These are phyloP conservation scores for Notoglanidium macrostoma DNA, from an alignment of 2,797 vertebrate genomes.

Conservation along the genomic window DNA sequence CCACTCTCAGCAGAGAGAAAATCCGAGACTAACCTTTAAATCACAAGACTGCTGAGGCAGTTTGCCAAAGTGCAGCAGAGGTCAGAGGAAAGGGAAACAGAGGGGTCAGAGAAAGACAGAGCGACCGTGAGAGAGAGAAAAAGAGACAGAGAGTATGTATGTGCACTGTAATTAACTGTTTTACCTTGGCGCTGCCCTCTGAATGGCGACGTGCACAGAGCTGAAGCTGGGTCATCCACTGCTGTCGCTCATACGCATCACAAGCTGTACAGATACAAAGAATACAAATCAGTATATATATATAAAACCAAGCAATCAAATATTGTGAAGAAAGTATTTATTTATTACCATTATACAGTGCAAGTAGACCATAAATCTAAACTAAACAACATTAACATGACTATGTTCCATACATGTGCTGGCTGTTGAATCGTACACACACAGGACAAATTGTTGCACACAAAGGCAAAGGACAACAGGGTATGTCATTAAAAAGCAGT, in stretches of 20 bases:
- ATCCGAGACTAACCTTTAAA: conserved; percentile 32
- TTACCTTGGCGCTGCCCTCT: conserved; percentile 84
- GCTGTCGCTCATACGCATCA: conserved; percentile 84
- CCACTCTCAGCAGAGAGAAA: conserved; percentile 27
- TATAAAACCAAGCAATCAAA: background rate
- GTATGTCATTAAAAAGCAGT: conserved; percentile 17
- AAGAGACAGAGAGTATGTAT: conserved; percentile 4
- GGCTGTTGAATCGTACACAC: background rate
- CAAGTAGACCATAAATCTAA: background rate
- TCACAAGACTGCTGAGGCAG: conserved; percentile 39
- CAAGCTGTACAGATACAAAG: conserved; percentile 69
- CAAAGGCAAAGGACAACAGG: background rate
- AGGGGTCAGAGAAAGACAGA: conserved; percentile 27
- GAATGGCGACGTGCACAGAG: conserved; percentile 86
- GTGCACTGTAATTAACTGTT: conserved; percentile 28
- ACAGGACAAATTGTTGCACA: background rate
- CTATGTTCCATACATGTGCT: background rate
- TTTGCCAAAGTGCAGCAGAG: conserved; percentile 46
- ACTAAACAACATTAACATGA: background rate
- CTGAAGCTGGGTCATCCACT: conserved; percentile 91
- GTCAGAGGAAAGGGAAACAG: conserved; percentile 45
- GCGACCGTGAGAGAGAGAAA: conserved; percentile 1
- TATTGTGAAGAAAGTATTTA: background rate
- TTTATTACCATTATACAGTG: background rate
- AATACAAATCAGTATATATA: conserved; percentile 9